phyloP scores from a whole-genome alignment of 1,140 invertebrate species.

The Leptonema lineaticorne region DNA sequence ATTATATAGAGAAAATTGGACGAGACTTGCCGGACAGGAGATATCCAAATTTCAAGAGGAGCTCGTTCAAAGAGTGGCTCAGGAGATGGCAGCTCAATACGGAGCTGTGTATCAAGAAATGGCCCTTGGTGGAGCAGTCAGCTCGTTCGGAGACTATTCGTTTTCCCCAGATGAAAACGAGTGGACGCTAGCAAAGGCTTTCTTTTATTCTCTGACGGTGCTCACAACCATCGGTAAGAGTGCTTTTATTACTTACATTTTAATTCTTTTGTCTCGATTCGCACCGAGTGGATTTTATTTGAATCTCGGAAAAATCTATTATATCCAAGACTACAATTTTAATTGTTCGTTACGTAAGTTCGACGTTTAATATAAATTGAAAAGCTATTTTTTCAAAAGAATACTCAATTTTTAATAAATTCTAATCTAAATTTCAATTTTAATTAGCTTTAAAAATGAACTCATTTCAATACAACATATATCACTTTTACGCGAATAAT shows the following conservation, averaged over 20 bases:
- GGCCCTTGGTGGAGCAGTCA: conserved; percentile 51
- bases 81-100: conserved; percentile 65
- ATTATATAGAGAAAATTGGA: conserved; percentile 94
- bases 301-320: too few species aligned
- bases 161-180: conserved; percentile 64
- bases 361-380: too few species aligned
- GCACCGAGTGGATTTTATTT: too few species aligned
- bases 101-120: conserved; percentile 56
- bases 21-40: conserved; percentile 60
- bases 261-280: too few species aligned
- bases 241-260: neutral
- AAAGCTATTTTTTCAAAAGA: too few species aligned
- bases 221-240: conserved; percentile 94
- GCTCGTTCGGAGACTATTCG: conserved; percentile 44
- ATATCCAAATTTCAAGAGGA: conserved; percentile 71
- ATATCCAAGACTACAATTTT: too few species aligned
- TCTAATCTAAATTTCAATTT: too few species aligned
- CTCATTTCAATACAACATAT: too few species aligned
- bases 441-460: too few species aligned
- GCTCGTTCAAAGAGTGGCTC: conserved; percentile 75
- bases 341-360: too few species aligned
- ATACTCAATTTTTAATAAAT: too few species aligned
- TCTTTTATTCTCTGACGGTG: conserved; percentile 94
- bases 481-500: too few species aligned
- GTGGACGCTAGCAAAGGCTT: conserved; percentile 92